Conservation (phyloP, 2,113 vertebrate species). For the Corvus moneduloides region DNA sequence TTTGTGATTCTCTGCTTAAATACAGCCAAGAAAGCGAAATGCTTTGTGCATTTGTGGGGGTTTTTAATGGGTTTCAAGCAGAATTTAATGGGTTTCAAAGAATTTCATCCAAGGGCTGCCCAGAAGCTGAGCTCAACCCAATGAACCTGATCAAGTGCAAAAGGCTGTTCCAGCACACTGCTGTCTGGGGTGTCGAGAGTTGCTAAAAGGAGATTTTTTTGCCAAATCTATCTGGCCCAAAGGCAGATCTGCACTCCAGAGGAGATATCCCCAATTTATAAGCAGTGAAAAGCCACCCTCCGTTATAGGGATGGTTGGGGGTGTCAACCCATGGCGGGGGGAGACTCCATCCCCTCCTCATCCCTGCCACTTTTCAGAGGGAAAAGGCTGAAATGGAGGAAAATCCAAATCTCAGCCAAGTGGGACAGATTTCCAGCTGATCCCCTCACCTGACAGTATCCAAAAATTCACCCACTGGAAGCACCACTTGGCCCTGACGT, state of each 20-base stretch:
- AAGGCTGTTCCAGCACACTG: not conserved
- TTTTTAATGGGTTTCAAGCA: not conserved
- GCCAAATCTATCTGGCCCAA: not conserved
- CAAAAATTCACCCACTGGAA: not conserved
- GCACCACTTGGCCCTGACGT: accelerated
- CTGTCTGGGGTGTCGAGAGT: not conserved
- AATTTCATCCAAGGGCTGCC: not conserved
- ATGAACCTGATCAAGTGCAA: not conserved
- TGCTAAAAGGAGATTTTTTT: not conserved
- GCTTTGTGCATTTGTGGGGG: not conserved
- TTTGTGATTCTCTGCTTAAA: not conserved
- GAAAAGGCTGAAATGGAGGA: not conserved
- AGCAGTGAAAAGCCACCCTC: not conserved
- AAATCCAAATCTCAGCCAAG: not conserved
- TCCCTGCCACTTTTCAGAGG: not conserved
- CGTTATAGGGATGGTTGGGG: accelerated
- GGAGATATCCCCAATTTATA: not conserved
- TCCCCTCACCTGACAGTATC: not conserved
- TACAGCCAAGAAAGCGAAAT: not conserved
- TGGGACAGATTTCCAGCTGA: not conserved
- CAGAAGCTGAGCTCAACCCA: not conserved
- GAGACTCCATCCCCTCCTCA: not conserved
- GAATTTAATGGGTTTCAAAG: not conserved
- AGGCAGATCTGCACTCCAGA: not conserved
- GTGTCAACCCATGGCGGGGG: not conserved